Percentiles rank a stretch among this genome's conserved stretches.
phyloP scores from a whole-genome alignment of 2,797 vertebrate genomes.

The Columba guinea region DNA sequence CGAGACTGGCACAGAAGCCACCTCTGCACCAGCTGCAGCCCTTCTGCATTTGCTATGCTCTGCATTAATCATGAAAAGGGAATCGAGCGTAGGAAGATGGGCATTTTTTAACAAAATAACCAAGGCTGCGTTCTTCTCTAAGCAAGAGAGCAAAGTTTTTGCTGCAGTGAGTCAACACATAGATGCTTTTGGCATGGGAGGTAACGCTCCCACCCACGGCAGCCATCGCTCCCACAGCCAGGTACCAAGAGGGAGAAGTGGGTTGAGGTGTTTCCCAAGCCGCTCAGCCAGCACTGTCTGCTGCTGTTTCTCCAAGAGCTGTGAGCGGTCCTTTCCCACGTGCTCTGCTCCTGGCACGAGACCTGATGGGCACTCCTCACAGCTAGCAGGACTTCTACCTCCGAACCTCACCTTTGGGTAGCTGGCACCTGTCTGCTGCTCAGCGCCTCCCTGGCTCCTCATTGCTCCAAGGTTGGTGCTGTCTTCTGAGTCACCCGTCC shows the following conservation, averaged over 20 bases:
- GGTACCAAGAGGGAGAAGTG: background rate
- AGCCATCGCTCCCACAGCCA: accelerated
- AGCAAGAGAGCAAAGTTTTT: background rate
- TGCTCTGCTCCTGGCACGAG: background rate
- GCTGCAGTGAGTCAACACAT: slow-evolving; percentile 18
- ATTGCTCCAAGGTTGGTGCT: background rate
- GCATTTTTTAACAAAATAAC: slow-evolving; percentile 29
- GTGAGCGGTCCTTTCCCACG: background rate
- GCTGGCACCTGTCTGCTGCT: background rate
- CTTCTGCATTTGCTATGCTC: background rate
- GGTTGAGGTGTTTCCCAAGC: background rate
- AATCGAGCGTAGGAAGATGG: slow-evolving; percentile 4
- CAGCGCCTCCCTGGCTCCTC: background rate
- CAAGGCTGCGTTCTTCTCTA: background rate
- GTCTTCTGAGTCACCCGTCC: background rate
- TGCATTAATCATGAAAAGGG: background rate
- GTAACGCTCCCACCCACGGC: background rate
- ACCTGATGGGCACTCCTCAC: background rate
- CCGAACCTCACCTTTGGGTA: background rate
- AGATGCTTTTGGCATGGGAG: background rate
- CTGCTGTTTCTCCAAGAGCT: background rate
- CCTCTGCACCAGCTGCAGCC: slow-evolving; percentile 21
- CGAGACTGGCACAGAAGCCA: background rate
- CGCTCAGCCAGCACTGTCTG: background rate
- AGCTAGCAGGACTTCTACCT: background rate